A percentile compares a stretch with the other conserved stretches of the same genome.
These are phyloP conservation scores for Thalassophryne amazonica DNA, from an alignment of 2,797 vertebrate genomes.

Conservation along the genomic window DNA sequence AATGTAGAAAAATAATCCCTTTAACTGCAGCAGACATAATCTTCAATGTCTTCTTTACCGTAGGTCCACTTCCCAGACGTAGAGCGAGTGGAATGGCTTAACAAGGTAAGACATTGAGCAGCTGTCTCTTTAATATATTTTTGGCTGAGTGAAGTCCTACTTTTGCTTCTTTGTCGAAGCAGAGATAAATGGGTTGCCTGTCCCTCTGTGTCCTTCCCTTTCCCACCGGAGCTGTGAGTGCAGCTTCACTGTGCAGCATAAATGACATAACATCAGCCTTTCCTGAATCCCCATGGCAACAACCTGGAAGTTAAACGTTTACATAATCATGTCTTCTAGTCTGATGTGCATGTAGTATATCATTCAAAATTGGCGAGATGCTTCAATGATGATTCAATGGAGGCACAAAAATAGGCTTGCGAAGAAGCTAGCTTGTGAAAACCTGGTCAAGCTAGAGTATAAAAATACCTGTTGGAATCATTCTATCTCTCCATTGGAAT, in stretches of 20 bases:
- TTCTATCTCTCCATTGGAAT: too few species aligned
- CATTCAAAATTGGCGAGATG: not conserved
- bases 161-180: not conserved
- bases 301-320: conserved; percentile 20
- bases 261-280: conserved; percentile 22
- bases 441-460: too few species aligned
- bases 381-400: not conserved
- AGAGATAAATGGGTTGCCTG: conserved; percentile 6
- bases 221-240: not conserved
- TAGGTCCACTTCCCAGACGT: conserved; percentile 97
- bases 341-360: not conserved
- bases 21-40: not conserved
- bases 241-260: conserved; percentile 16
- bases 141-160: conserved; percentile 5
- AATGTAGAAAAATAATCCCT: too few species aligned
- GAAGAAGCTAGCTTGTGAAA: too few species aligned
- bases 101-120: conserved; percentile 86
- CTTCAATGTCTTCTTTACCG: conserved; percentile 32
- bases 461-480: too few species aligned
- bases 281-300: conserved; percentile 35
- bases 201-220: not conserved
- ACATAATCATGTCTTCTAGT: conserved; percentile 5
- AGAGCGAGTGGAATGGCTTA: conserved; percentile 96
- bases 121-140: conserved; percentile 22
- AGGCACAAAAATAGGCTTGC: too few species aligned